Evolutionary conservation across 30 jellyfish, hydroid and myxozoan species (phyloP).

Genomic region (Aurelia aurita complex sp. Pacific): DNA sequence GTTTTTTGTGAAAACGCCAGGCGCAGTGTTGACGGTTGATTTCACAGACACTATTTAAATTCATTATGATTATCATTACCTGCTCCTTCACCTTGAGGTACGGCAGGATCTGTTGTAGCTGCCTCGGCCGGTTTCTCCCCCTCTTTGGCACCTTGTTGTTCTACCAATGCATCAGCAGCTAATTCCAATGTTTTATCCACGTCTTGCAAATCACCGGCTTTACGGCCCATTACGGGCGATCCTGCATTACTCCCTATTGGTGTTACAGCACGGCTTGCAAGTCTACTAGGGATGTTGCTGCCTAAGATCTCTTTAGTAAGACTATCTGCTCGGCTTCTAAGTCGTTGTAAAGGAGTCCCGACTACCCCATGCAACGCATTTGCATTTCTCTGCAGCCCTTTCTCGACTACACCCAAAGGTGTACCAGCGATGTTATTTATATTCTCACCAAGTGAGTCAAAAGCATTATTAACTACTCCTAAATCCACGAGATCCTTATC

Average conservation of each 20-base stretch:
- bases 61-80: neutral
- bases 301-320: neutral
- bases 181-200: slow-evolving; percentile 31
- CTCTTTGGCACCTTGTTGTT: slow-evolving; percentile 9
- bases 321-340: slow-evolving; percentile 29
- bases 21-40: no score
- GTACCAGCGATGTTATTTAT: neutral
- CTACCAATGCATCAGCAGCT: slow-evolving; percentile 47
- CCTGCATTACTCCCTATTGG: neutral
- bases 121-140: slow-evolving; percentile 10
- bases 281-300: slow-evolving; percentile 7
- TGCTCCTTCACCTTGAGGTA: slow-evolving; percentile 21
- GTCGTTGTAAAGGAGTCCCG: slow-evolving; percentile 40
- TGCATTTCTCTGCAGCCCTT: neutral
- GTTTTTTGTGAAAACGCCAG: no score
- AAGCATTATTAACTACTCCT: neutral
- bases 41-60: neutral
- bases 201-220: neutral
- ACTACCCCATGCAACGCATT: slow-evolving; percentile 15
- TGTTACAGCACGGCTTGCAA: slow-evolving; percentile 7
- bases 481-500: no score
- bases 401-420: neutral
- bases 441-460: neutral
- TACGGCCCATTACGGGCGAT: neutral
- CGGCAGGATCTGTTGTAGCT: slow-evolving; percentile 2